phyloP scores from a whole-genome alignment of 2,888 invertebrate species.

The Hoplodrina blanda region DNA sequence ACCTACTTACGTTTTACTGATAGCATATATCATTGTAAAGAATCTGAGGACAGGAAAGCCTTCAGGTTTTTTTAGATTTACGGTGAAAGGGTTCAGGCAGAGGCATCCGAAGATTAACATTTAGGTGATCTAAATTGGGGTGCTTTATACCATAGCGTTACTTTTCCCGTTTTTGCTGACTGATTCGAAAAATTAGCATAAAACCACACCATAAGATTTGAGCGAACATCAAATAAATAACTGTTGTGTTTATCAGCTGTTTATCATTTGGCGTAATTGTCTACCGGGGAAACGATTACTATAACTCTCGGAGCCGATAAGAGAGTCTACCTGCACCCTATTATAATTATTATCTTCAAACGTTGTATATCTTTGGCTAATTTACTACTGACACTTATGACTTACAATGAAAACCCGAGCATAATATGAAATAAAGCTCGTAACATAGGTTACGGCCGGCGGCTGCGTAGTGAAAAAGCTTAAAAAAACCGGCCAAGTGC shows the following conservation, averaged over 20 bases:
- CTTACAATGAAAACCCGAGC: slow-evolving; percentile 5
- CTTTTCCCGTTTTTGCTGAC: slow-evolving; percentile 25
- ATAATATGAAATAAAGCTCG: neutral
- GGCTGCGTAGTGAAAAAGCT: neutral
- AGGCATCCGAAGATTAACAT: slow-evolving; percentile 52
- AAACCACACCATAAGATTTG: slow-evolving; percentile 22
- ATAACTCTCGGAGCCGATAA: slow-evolving; percentile 50
- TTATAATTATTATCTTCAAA: slow-evolving; percentile 48
- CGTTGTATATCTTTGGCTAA: slow-evolving; percentile 33
- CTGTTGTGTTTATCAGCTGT: slow-evolving; percentile 44
- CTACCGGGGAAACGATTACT: slow-evolving; percentile 41
- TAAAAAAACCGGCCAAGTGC: slow-evolving; percentile 5
- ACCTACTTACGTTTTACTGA: neutral
- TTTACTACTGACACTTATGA: slow-evolving; percentile 26
- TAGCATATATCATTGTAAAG: slow-evolving; percentile 24
- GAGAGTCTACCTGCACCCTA: slow-evolving; percentile 23
- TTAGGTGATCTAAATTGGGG: slow-evolving; percentile 51
- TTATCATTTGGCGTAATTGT: slow-evolving; percentile 45
- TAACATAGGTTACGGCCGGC: neutral
- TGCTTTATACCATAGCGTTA: slow-evolving; percentile 38
- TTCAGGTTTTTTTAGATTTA: slow-evolving; percentile 44
- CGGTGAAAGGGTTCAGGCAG: slow-evolving; percentile 56
- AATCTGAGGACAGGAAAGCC: slow-evolving; percentile 27
- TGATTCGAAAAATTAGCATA: slow-evolving; percentile 35
- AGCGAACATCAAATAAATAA: slow-evolving; percentile 29